Conservation (phyloP, 1,140 invertebrate genomes). For the Gonioctena quinquepunctata region DNA sequence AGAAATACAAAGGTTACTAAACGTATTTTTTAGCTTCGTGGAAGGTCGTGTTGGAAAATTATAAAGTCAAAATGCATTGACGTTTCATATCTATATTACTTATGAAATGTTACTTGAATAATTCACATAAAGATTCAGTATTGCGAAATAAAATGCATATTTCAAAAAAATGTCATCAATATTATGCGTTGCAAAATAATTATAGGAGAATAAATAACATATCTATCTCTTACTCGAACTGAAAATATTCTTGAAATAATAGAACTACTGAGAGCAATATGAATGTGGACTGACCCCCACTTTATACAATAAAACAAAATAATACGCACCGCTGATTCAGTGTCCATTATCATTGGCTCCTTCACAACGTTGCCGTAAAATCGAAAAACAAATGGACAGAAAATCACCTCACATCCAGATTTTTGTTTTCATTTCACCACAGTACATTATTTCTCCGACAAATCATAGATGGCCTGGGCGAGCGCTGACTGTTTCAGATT, state of each 20-base stretch:
- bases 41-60: too few relatives aligned
- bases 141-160: too few relatives aligned
- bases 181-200: background rate
- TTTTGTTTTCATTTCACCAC: slow-evolving; percentile 1
- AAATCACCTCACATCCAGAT: background rate
- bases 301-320: background rate
- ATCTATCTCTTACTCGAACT: background rate
- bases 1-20: too few relatives aligned
- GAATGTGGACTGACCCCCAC: background rate
- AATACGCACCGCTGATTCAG: slow-evolving; percentile 18
- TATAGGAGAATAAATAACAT: background rate
- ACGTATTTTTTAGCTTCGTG: too few relatives aligned
- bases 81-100: too few relatives aligned
- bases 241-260: background rate
- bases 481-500: slow-evolving; percentile 9
- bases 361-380: background rate
- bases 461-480: slow-evolving; percentile 20
- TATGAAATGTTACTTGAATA: too few relatives aligned
- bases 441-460: background rate
- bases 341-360: slow-evolving; percentile 14
- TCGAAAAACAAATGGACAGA: background rate
- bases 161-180: background rate
- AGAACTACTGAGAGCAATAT: background rate
- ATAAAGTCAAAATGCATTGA: too few relatives aligned
- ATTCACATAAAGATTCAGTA: too few relatives aligned